Base-by-base conservation (phyloP, 2,888 invertebrate genomes). In the Dione juno region DNA sequence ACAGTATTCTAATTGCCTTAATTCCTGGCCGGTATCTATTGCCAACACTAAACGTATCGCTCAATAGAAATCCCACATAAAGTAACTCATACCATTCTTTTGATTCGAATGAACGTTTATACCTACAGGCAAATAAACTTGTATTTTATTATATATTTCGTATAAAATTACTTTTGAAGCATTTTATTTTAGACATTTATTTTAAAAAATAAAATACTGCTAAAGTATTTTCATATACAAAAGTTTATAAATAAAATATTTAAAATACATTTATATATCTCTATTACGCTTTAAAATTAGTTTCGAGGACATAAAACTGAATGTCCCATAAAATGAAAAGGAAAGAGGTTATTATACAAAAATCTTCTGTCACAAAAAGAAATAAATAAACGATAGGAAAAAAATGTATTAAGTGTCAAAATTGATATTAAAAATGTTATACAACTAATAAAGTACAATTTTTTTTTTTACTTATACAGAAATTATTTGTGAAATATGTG, bases 401-500 rank as follows among this genome's bases (percentile, higher is more conserved):
- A 63, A n/a, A 58, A 8, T 21, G 68, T 48, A 70, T 67, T 74
- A 70, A 74, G 10, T 57, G 16, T 66, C 54, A 43, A 61, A 43
- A 43, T 28, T 48, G 48, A 40, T 37, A 37, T 64, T 7, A 48
- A 48, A 64, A 50, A 64, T 35, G 35, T 61, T 43, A 21, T 37
- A 37, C 1, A n/a, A 40, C 16, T 11, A 37, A 16, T 57, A 16
- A 13, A 16, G n/a, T 57, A 59, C 35, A 59, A 54, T 11, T 11
- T 73, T 8, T 59, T 14, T 21, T 13, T 70, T 54, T 37, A 57
- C 28, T 63, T 53, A 8, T 53, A 53, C 11, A 67, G 16, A 63
- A 61, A 45, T 50, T 48, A 16, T 16, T 65, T 2, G 57, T 57
- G 57, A 67, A 81, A 77, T 77, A 90, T 89, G 90, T 85, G 87